Base-by-base conservation (phyloP, 1,140 invertebrate genomes). In the Archegozetes longisetosus region DNA sequence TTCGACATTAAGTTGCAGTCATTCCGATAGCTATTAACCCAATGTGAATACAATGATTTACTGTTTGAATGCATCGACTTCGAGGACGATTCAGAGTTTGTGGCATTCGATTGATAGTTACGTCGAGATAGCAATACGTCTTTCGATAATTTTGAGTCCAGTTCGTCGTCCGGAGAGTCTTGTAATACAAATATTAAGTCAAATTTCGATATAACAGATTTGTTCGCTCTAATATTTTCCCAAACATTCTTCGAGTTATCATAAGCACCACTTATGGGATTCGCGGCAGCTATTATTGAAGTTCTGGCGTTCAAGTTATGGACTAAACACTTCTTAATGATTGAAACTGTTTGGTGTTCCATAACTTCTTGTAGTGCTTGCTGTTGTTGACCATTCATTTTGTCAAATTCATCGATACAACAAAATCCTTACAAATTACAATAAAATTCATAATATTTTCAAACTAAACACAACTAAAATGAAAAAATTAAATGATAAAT, bases 341-440 rank as follows among this genome's bases (percentile, higher is more conserved):
- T 80, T 69, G 86, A 90, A 1, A 95, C 82, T 60, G 82, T 82
- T 66, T 93, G 85, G 66, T 94, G 89, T 71, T 96, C 91, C 89
- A 97, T 94, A 14, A 86, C 86, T 78, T 96, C 91, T 48, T 95
- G 73, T 40, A 97, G 73, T 53, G 82, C 81, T 74, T 81, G 77
- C 71, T 85, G 80, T 40, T 40, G 32, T 66, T 86, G 84, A 53
- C 72, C 71, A 32, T 77, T 73, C 81, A 94, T 88, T 77, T 95
- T 95, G 72, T 96, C 91, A 70, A 97, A 89, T 73, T 96, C 92
- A 73, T 96, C 92, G 48, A 95, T 88, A 66, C 88, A 92, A 71
- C 91, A 96, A 51, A 81, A 83, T 0, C 91, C 92, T 68, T 81
- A 40, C 32, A 40, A 40, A 40, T 40, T 6, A 40, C 32, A 40